A percentile compares a stretch with the other conserved stretches of the same genome.
Conservation (phyloP, 2,113 vertebrate genomes). For the Psilopsiagon aymara region DNA sequence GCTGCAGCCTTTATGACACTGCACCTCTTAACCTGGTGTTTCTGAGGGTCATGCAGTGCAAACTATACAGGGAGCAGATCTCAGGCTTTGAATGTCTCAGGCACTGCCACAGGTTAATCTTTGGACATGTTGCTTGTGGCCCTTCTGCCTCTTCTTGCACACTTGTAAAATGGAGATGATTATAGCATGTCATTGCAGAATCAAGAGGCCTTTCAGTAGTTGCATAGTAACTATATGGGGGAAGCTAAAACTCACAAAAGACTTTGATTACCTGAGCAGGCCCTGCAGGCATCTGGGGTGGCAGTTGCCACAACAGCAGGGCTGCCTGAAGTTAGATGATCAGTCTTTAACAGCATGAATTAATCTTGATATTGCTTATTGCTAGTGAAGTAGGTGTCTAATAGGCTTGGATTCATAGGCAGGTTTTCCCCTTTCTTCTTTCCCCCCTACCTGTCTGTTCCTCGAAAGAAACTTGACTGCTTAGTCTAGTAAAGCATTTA, state of each 20-base stretch:
- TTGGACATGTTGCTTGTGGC: rapidly evolving
- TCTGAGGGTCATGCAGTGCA: neutral
- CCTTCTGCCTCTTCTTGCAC: neutral
- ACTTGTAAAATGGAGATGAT: neutral
- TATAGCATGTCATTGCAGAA: neutral
- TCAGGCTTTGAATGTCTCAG: neutral
- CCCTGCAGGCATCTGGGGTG: neutral
- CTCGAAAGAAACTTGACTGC: neutral
- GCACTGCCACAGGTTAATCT: neutral
- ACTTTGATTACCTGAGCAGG: neutral
- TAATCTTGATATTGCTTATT: neutral
- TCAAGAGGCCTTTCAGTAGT: neutral
- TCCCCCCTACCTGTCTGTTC: rapidly evolving
- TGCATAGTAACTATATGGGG: neutral
- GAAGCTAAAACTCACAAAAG: neutral
- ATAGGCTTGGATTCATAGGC: neutral
- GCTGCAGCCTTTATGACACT: neutral
- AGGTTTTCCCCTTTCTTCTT: neutral
- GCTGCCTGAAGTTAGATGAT: neutral
- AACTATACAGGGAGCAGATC: neutral
- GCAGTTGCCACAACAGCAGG: neutral
- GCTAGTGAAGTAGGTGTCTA: neutral
- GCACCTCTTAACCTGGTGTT: neutral
- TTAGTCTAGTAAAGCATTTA: neutral
- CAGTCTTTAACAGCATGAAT: neutral